These are phyloP conservation scores for Clitarchus hookeri DNA, from an alignment of 2,888 invertebrate species.

Conservation along the genomic window DNA sequence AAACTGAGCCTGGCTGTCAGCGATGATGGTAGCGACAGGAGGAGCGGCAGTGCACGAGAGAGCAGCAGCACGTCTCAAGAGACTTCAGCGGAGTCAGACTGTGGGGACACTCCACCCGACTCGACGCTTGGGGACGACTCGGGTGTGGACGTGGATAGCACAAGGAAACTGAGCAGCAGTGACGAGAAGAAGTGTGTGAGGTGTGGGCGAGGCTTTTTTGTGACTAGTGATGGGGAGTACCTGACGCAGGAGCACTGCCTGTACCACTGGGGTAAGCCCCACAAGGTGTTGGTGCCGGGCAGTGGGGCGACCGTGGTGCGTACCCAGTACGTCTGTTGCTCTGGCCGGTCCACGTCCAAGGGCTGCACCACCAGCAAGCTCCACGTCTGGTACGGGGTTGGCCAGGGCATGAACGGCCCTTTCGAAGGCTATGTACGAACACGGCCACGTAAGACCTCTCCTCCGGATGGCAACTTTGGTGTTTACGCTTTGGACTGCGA, in stretches of 20 bases:
- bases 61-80: constrained; percentile 35
- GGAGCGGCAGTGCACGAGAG: constrained; percentile 45
- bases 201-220: constrained; percentile 72
- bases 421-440: constrained; percentile 70
- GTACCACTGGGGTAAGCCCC: constrained; percentile 89
- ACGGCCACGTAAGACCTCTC: constrained; percentile 53
- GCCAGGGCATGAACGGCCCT: constrained; percentile 74
- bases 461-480: constrained; percentile 57
- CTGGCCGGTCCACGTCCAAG: constrained; percentile 55
- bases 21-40: constrained; percentile 51
- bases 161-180: constrained; percentile 48
- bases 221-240: constrained; percentile 73
- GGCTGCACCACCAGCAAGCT: constrained; percentile 69
- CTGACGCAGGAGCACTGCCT: constrained; percentile 73
- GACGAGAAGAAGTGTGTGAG: constrained; percentile 63
- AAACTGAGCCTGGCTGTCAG: constrained; percentile 49
- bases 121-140: constrained; percentile 44
- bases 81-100: constrained; percentile 33
- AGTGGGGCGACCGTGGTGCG: constrained; percentile 34
- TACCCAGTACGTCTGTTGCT: constrained; percentile 67
- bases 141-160: constrained; percentile 61
- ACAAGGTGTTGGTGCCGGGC: constrained; percentile 47
- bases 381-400: constrained; percentile 80
- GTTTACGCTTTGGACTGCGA: constrained; percentile 94
- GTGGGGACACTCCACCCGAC: neutral